Evolutionary conservation across 2,797 vertebrate species (phyloP), one percentile per base, ranked within the genome.

Genomic region (Darevskia mixta): DNA sequence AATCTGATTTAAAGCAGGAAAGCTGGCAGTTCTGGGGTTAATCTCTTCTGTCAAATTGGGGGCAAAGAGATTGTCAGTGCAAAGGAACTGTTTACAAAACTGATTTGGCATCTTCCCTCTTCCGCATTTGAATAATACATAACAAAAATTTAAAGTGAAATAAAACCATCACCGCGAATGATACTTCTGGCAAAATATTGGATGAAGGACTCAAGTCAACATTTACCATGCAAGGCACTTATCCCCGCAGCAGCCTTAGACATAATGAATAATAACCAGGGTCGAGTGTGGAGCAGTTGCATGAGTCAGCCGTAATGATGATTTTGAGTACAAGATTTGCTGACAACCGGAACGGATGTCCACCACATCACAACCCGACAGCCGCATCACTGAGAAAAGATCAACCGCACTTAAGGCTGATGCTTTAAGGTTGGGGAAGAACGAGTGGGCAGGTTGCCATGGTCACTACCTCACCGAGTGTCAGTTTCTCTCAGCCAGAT

Each of bases 291-390:
- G 11, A 89, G 86, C 15, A 82, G 76, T 45, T 86, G 35, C 61
- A 82, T 91, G 92, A 95, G 88, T 94, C 82, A 95, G 71, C 83
- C 86, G 17, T 13, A 79, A 35, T 78, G 85, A 83, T 90, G 73
- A 83, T 93, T 93, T 94, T 94, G 89, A 94, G 85, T 91, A 93
- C 93, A 95, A 92, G 80, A 86, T 91, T 64, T 90, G 64, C 90
- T 92, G 83, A 91, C 92, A 93, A 76, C 69, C 86, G 89, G 75
- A 95, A 94, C 73, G 94, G 94, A 95, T 89, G 41, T 13, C 61
- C 5, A 41, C 55, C 77, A 67, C 64, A 91, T 91, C 89, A 80
- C 64, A 79, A 79, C 41, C 69, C 4, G 43, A 58, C 69, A 91
- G 80, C 88, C 89, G 75, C 89, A 88, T 45, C 80, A 89, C 92